Base-by-base conservation (phyloP, 1,140 invertebrate species). In the Eupristina koningsbergeri region DNA sequence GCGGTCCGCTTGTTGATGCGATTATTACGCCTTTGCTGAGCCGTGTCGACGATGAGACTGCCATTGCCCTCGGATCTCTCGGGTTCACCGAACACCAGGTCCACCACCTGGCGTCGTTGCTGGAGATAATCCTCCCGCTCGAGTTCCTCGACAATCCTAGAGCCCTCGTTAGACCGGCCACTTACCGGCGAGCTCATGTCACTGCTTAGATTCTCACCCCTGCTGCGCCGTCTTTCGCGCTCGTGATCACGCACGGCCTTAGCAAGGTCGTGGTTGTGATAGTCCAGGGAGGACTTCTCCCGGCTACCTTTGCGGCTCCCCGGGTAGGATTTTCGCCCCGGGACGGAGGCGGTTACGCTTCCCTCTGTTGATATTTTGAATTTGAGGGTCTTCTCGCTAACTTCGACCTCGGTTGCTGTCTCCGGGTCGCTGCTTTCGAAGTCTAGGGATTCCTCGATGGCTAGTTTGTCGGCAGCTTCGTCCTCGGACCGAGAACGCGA, bases 371-470 rank as follows among this genome's bases (percentile, higher is more conserved):
- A 95, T 82, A 95, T 95, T 88, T 95, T 95, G 86, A 95, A 95
- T 87, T 96, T 96, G 0, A 96, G 93, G 3, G 96, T 94, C 88
- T 95, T 96, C 87, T 96, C 96, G 75, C 95, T 96, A 75, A 96
- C 93, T 86, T 96, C 95, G 2, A 96, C 96, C 90, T 96, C 96
- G 26, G 95, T 96, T 15, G 95, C 95, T 3, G 95, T 95, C 87
- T 95, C 95, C 0, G 94, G 93, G 84, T 95, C 95, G 85, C 93
- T 95, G 84, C 95, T 94, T 22, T 93, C 91, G 83, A 94, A 94
- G 50, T 95, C 77, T 0, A 15, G 13, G 11, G 91, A 91, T 9
- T 95, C 92, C 85, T 95, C 94, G 67, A 89, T 87, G n/a, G 93
- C 94, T 15, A 94, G 83, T 29, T 92, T 93, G 73, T 92, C 92